These are phyloP conservation scores for Lophius americanus DNA, from an alignment of 2,797 vertebrate species.

Conservation along the genomic window DNA sequence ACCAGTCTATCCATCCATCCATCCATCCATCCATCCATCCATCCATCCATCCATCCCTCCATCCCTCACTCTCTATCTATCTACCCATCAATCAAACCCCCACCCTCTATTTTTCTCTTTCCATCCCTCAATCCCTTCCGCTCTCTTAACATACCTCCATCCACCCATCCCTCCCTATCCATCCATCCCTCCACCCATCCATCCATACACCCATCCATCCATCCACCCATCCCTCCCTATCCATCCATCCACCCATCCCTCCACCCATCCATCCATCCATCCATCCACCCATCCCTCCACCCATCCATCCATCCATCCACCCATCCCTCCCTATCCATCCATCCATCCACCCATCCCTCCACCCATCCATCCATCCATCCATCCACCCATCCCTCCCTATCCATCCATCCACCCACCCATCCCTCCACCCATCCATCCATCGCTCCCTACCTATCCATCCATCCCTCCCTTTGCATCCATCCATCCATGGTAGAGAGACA, in stretches of 20 bases:
- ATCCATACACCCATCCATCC: too few relatives aligned
- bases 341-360: not conserved
- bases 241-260: constrained; percentile 38
- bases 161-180: constrained; percentile 16
- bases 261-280: constrained; percentile 34
- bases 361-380: not conserved
- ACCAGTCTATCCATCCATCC: too few relatives aligned
- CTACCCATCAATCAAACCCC: not conserved
- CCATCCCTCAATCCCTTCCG: not conserved
- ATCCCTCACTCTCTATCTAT: not conserved
- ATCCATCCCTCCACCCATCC: constrained; percentile 6
- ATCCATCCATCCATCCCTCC: too few relatives aligned
- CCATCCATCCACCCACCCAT: constrained; percentile 14
- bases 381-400: constrained; percentile 19
- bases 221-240: not conserved
- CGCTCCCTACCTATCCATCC: constrained; percentile 7
- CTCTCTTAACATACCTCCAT: constrained; percentile 40
- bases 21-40: too few relatives aligned
- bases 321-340: constrained; percentile 24
- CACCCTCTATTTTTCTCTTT: not conserved
- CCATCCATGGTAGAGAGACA: constrained; percentile 37
- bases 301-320: constrained; percentile 18
- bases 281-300: constrained; percentile 25
- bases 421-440: too few relatives aligned
- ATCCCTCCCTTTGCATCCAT: constrained; percentile 6